Conservation (phyloP, 1,140 invertebrate genomes). For the Drosophila sp. region DNA sequence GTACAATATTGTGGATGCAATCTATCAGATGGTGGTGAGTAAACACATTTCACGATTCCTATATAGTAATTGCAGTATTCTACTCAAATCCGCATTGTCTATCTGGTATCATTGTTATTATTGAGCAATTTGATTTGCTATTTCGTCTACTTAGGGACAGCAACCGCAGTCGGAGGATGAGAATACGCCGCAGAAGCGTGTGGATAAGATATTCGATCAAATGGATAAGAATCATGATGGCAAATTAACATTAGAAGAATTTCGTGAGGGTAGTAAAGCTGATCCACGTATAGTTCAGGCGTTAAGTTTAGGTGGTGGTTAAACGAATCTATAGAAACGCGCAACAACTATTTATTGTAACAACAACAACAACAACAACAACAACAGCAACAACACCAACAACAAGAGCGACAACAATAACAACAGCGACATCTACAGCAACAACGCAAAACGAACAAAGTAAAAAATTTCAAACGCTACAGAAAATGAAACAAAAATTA, state of each 20-base stretch:
- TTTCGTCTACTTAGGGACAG: constrained; percentile 88
- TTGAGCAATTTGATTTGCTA: constrained; percentile 9
- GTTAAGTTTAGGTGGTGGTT: constrained; percentile 91
- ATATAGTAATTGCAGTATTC: too few species aligned
- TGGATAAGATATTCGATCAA: constrained; percentile 98
- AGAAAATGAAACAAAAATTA: constrained; percentile 34
- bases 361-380: constrained; percentile 27
- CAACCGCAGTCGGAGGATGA: constrained; percentile 95
- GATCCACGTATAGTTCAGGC: constrained; percentile 99
- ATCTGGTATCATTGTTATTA: not conserved
- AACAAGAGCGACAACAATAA: constrained; percentile 18
- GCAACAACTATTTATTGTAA: constrained; percentile 29
- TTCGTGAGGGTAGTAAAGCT: constrained; percentile 98
- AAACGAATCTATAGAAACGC: constrained; percentile 74
- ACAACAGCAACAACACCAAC: constrained; percentile 23
- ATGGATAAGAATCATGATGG: constrained; percentile 99
- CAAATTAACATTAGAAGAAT: constrained; percentile 98
- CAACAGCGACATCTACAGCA: too few species aligned
- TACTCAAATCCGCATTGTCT: not conserved
- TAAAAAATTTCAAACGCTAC: constrained; percentile 22
- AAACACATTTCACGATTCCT: not conserved
- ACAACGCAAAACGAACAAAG: too few species aligned
- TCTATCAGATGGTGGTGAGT: constrained; percentile 99
- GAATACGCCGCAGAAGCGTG: constrained; percentile 97
- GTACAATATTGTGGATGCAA: constrained; percentile 99